Base-by-base conservation (phyloP, 2,888 invertebrate genomes). In the Diaprepes abbreviatus region DNA sequence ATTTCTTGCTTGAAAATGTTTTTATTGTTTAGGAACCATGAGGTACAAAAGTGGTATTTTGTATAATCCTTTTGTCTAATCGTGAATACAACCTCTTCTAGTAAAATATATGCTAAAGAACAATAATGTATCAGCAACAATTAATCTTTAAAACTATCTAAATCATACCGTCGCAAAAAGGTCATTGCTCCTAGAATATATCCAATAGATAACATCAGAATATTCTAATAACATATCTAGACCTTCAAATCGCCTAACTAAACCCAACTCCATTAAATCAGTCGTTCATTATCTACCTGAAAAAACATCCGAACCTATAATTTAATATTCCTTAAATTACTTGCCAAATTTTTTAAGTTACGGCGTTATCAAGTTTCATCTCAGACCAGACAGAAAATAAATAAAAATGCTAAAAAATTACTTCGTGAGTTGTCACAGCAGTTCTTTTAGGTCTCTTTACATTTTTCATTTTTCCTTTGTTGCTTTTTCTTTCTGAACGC, bases 331-430 rank as follows among this genome's bases (percentile, higher is more conserved):
- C 57, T 57, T 36, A 33, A 35, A 57, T 57, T 57, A 57, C 36
- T 33, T 57, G 57, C 38, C 57, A 57, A 57, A 57, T 36, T 36
- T 57, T 57, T 54, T n/a, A 19, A 38, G 38, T 38, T 38, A 14
- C 14, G 38, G 14, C n/a, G 57, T 36, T 57, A 57, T 57, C 36
- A 57, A 35, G 24, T 57, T 57, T 57, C 57, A n/a, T 36, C 38
- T 38, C 38, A 2, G 12, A 7, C 57, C 57, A 57, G 57, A 36
- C 57, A 21, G 14, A 38, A 38, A 38, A 38, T 38, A 38, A 38
- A 38, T 38, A 38, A 38, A 38, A 38, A 38, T 16, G 3, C 16
- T 38, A 38, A 38, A 38, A 38, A 38, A 38, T 38, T 38, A 6
- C 38, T 33, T 7, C 7, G 33, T 33, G 6, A 7, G 4, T 4